Evolutionary conservation across 2,797 vertebrate species (phyloP), one percentile per base, ranked within the genome.

Genomic region (Scomberomorus guttatus): DNA sequence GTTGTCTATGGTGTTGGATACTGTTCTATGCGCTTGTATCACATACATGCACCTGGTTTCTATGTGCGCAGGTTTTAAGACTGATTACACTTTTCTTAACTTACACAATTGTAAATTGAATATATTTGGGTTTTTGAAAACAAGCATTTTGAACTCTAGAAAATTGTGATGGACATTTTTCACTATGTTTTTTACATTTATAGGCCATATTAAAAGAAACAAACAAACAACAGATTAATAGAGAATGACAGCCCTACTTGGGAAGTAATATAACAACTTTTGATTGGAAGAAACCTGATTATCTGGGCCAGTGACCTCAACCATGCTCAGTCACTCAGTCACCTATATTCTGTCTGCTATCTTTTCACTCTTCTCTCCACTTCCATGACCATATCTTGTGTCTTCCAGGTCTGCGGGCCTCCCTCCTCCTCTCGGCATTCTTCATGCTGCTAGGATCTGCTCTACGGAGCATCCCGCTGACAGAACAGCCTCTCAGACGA

Each of bases 401-500:
- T 82, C 9, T 66, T 76, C 27, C 92, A 99, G 98, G 98, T 90
- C 92, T 99, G 81, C 95, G 98, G 59, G 87, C 95, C 0, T 98
- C 98, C 11, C 96, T 99, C 74, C 94, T 99, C 55, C 94, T 99
- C 71, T 96, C 98, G 0, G 95, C 96, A 8, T 95, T 97, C 72
- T 93, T 99, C 56, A 98, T 99, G 98, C 94, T 98, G 56, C 18
- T 98, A 17, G 98, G 98, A 61, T 88, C 97, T 5, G 94, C 93
- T 42, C 84, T 99, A 50, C 95, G 97, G 75, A 97, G 97, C 86
- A 72, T 99, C 83, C 98, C 98, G 3, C 66, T 99, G 72, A 84
- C 94, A 42, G 95, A 99, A 70, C 78, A 94, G 80, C 85, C 80
- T 46, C 90, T 97, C 86, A 96, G 96, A 84, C 96, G 96, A 94